A percentile compares a stretch with the other conserved stretches of the same genome.
These are phyloP conservation scores for Drosophila punjabiensis DNA, from an alignment of 1,140 invertebrate genomes.

Conservation along the genomic window DNA sequence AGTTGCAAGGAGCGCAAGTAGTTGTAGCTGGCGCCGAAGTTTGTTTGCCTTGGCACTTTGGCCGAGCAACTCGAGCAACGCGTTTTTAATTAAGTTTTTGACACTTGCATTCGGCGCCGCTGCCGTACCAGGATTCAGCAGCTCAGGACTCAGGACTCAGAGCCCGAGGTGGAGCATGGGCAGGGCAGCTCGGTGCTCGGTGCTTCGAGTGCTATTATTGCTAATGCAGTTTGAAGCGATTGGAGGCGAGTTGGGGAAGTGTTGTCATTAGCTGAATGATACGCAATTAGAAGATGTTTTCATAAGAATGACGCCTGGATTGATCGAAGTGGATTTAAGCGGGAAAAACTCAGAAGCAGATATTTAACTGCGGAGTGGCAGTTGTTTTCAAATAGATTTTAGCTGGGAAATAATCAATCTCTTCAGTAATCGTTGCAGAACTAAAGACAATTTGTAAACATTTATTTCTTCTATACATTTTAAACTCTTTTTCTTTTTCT, in stretches of 20 bases:
- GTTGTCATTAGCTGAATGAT: slow-evolving; percentile 33
- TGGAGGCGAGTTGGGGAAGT: slow-evolving; percentile 24
- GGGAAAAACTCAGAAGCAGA: neutral
- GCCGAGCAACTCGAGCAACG: slow-evolving; percentile 58
- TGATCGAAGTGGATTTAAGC: slow-evolving; percentile 12
- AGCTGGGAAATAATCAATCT: neutral
- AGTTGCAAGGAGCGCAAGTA: slow-evolving; percentile 45
- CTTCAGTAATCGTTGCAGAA: neutral
- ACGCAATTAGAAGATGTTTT: slow-evolving; percentile 33
- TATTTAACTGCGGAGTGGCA: neutral
- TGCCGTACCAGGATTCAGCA: slow-evolving; percentile 17
- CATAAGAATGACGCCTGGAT: slow-evolving; percentile 10
- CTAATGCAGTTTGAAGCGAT: slow-evolving; percentile 53
- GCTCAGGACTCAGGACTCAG: neutral
- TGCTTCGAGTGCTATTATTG: slow-evolving; percentile 41
- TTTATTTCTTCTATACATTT: neutral
- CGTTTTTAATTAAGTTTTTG: slow-evolving; percentile 83
- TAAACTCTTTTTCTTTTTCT: neutral
- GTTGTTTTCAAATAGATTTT: neutral
- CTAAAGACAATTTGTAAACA: neutral
- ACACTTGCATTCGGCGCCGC: slow-evolving; percentile 68
- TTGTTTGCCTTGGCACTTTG: slow-evolving; percentile 58
- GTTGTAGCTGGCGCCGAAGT: slow-evolving; percentile 42
- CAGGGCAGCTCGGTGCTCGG: neutral
- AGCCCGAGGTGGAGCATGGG: neutral